Base-by-base conservation (phyloP, 2,113 vertebrate genomes). In the Chamaetylas fuelleborni region DNA sequence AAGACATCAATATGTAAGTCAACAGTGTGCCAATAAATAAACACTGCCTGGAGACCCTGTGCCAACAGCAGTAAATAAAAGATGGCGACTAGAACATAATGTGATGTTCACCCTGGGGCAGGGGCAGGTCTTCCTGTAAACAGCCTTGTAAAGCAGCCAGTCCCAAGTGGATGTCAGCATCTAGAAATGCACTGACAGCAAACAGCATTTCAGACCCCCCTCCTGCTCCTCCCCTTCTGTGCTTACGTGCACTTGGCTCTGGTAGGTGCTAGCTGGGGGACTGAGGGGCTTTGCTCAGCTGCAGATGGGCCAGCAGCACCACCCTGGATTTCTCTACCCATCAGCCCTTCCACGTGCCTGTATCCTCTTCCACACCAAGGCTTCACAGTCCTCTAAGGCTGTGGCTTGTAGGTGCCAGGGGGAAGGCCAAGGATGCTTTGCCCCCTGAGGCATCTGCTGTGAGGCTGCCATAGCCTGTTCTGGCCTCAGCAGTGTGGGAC, bases 241-340 rank as follows among this genome's bases (percentile, higher is more conserved):
- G 54, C 29, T 69, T 20, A 26, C 0, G 0, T 20, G 22, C 31
- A 24, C 78, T 62, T 74, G 34, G 5, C 57, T 79, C 29, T 61
- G 25, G 25, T 4, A 34, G 29, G 31, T 58, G 25, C 56, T 67
- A 50, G 24, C 11, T 85, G 28, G 28, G 40, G 71, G 25, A 23
- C 40, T 2, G 4, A 69, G 31, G 24, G 23, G 24, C 36, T 70
- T 85, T 9, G 5, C 40, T 74, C 12, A 51, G 56, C 47, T 12
- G 5, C 31, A 29, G 14, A 3, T 31, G 19, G 28, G 10, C 45
- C 50, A 45, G 48, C 22, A 87, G 61, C 77, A 57, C 56, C 79
- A 40, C 0, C 0, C 31, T 23, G 54, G 16, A 47, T 60, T 86
- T 77, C n/a, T 56, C 25, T 16, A 14, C 19, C 28, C 9, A 5